Conservation (phyloP, 2,113 vertebrate species). For the Cyprinodon brontotheroides region DNA sequence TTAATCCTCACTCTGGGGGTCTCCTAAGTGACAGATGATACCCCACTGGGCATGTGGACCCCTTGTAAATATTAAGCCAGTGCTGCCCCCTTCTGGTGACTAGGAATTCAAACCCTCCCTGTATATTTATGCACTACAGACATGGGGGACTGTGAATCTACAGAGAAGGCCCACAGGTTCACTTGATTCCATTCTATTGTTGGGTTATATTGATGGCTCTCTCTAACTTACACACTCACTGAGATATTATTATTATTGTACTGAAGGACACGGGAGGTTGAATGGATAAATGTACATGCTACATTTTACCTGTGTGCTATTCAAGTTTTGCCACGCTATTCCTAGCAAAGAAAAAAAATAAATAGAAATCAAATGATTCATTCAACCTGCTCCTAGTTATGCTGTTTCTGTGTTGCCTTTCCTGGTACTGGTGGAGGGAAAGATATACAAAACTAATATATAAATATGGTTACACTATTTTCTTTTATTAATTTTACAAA, state of each 20-base stretch:
- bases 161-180: conserved; percentile 19
- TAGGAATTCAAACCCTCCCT: conserved; percentile 33
- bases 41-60: conserved; percentile 23
- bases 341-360: conserved; percentile 44
- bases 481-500: conserved; percentile 1
- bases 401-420: conserved; percentile 29
- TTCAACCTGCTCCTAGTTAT: conserved; percentile 23
- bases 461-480: conserved; percentile 48
- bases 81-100: conserved; percentile 58
- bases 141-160: conserved; percentile 33
- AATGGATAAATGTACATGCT: conserved; percentile 35
- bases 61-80: conserved; percentile 38
- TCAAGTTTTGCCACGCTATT: conserved; percentile 39
- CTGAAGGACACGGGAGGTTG: conserved; percentile 42
- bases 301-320: conserved; percentile 41
- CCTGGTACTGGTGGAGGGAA: conserved; percentile 43
- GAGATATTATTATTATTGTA: conserved; percentile 20
- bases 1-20: conserved; percentile 49
- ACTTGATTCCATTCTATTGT: conserved; percentile 34
- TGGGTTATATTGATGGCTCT: conserved; percentile 35
- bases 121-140: conserved; percentile 40
- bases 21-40: conserved; percentile 37
- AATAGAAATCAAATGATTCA: conserved; percentile 20
- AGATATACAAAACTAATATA: conserved; percentile 67
- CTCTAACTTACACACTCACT: conserved; percentile 37